phyloP scores from a whole-genome alignment of 2,888 invertebrate genomes.

The Clanis bilineata region DNA sequence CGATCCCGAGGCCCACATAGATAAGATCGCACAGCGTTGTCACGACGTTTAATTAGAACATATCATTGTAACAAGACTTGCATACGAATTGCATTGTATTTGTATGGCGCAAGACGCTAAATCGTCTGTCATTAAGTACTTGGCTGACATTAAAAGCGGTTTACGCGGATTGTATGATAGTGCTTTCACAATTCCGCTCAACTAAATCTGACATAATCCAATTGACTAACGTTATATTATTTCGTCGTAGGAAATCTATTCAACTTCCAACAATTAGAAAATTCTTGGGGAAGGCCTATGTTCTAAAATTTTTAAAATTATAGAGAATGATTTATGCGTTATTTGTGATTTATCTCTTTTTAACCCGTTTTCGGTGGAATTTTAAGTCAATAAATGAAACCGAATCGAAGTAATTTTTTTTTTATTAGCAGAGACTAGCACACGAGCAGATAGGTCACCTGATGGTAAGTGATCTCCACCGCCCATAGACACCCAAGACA shows the following conservation, averaged over 20 bases:
- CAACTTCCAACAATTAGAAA: too few species aligned
- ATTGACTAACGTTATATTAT: neutral
- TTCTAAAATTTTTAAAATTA: too few species aligned
- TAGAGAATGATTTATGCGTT: too few species aligned
- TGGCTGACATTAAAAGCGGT: constrained; percentile 22
- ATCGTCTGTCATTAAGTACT: constrained; percentile 22
- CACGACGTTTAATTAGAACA: constrained; percentile 27
- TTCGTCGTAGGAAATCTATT: neutral
- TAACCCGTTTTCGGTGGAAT: too few species aligned
- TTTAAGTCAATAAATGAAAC: too few species aligned
- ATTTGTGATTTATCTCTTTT: too few species aligned
- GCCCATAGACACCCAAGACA: too few species aligned
- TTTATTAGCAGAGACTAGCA: too few species aligned
- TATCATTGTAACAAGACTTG: constrained; percentile 26
- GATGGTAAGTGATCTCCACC: too few species aligned
- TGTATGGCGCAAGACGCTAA: constrained; percentile 22
- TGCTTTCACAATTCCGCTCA: constrained; percentile 19
- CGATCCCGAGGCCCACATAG: neutral
- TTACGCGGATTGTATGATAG: constrained; percentile 15
- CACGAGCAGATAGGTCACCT: too few species aligned
- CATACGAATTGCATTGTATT: constrained; percentile 9
- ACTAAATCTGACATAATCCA: constrained; percentile 15
- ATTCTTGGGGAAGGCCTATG: too few species aligned
- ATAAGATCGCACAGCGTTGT: neutral
- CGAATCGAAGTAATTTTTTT: too few species aligned